phyloP scores from a whole-genome alignment of 2,797 vertebrate species.

The Carcharodon carcharias region DNA sequence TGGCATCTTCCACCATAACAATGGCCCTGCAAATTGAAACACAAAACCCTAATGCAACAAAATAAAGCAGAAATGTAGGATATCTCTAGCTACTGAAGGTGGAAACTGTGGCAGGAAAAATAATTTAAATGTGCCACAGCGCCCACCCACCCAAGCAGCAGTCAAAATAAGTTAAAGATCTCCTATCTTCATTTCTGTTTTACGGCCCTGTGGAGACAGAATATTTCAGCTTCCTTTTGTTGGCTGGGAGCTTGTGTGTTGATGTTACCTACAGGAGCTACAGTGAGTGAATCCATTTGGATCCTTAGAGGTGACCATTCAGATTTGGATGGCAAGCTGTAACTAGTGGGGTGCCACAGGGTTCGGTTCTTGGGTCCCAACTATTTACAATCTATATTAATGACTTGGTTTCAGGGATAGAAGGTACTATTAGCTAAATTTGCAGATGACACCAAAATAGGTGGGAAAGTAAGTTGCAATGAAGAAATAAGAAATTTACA shows the following conservation, averaged over 20 bases:
- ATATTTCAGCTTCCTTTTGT: not conserved
- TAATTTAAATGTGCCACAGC: not conserved
- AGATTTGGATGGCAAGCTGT: too few species aligned
- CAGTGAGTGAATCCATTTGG: not conserved
- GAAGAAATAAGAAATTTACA: too few species aligned
- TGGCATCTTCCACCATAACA: constrained; percentile 82
- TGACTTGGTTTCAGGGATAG: too few species aligned
- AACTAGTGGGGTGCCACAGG: too few species aligned
- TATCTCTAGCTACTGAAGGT: not conserved
- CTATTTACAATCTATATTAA: too few species aligned
- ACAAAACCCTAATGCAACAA: not conserved
- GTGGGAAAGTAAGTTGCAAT: too few species aligned
- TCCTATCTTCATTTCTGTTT: not conserved
- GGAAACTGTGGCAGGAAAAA: not conserved
- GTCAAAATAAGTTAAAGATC: not conserved
- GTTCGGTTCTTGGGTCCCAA: too few species aligned
- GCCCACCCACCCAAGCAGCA: not conserved
- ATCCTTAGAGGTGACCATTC: not conserved
- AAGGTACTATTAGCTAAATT: too few species aligned
- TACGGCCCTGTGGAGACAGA: not conserved
- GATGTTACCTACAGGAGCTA: not conserved
- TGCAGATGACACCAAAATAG: too few species aligned
- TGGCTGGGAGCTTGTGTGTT: not conserved
- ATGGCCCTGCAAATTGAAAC: constrained; percentile 63
- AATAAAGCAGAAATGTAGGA: not conserved